Evolutionary conservation across 2,113 vertebrate species (phyloP).

Genomic region (Psammodynastes pulverulentus): DNA sequence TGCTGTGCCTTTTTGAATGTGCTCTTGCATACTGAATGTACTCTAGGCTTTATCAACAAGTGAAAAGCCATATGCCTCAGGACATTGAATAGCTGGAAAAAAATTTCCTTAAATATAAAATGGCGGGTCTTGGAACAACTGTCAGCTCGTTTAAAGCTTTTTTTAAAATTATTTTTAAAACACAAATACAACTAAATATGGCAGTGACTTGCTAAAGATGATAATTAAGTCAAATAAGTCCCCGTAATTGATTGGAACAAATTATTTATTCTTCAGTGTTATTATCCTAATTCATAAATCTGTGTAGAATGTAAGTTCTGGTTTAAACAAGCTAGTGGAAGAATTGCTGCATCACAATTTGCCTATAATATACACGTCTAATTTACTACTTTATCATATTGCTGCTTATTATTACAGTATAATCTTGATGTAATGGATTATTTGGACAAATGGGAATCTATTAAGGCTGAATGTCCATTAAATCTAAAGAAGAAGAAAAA

Average conservation of each 20-base stretch:
- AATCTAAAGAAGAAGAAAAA: neutral
- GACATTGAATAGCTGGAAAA: neutral
- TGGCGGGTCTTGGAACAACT: neutral
- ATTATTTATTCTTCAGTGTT: neutral
- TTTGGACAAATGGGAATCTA: neutral
- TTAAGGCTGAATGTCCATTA: neutral
- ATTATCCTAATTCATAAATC: neutral
- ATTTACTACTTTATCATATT: neutral
- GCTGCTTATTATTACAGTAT: neutral
- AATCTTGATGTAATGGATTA: neutral
- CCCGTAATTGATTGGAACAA: neutral
- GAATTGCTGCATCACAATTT: neutral
- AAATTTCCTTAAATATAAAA: slow-evolving; percentile 23
- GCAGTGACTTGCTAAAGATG: neutral
- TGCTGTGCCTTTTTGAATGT: slow-evolving; percentile 72
- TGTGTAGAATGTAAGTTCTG: neutral
- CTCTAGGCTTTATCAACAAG: slow-evolving; percentile 41
- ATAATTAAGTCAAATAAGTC: neutral
- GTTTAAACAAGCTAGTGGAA: neutral
- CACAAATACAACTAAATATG: slow-evolving; percentile 7
- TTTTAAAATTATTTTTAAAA: neutral
- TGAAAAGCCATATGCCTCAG: slow-evolving; percentile 24
- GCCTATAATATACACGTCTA: neutral
- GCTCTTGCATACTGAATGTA: slow-evolving; percentile 78
- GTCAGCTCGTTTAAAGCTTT: neutral